Conservation (phyloP, 2,888 invertebrate genomes). For the Drosophila tanythrix region DNA sequence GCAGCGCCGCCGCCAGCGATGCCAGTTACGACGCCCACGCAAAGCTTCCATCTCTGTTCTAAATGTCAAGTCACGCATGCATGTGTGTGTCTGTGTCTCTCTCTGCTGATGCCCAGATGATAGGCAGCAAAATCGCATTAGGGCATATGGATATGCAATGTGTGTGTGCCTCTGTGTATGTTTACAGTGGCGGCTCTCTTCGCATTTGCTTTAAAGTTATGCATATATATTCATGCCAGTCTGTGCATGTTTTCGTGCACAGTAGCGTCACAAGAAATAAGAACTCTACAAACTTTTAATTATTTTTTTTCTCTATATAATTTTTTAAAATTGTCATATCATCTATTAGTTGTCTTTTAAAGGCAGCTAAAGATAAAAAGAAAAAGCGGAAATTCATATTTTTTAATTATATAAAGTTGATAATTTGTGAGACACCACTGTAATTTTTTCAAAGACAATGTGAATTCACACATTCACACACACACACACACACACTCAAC, state of each 20-base stretch:
- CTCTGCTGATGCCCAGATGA: constrained; percentile 22
- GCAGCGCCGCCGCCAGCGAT: constrained; percentile 29
- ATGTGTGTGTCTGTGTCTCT: constrained; percentile 2
- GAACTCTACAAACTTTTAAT: not conserved
- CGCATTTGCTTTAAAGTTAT: not conserved
- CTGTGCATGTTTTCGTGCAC: not conserved
- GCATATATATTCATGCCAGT: not conserved
- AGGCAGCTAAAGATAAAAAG: not conserved
- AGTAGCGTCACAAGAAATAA: not conserved
- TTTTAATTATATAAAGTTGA: too few relatives aligned
- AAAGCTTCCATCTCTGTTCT: constrained; percentile 38
- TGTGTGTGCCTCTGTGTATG: constrained; percentile 13
- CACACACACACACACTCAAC: constrained; percentile 10
- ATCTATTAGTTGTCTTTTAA: not conserved
- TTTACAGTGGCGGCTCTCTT: not conserved
- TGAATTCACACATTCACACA: not conserved
- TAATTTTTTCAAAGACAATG: constrained; percentile 15
- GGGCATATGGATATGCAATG: constrained; percentile 25
- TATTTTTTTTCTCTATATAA: not conserved
- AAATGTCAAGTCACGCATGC: constrained; percentile 61
- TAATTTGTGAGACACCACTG: not conserved
- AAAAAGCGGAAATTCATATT: not conserved
- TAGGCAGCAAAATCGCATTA: constrained; percentile 49
- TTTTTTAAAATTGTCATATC: not conserved
- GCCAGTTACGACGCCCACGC: constrained; percentile 54